Conservation (phyloP, 1,140 invertebrate species). For the Bombus fervidus region DNA sequence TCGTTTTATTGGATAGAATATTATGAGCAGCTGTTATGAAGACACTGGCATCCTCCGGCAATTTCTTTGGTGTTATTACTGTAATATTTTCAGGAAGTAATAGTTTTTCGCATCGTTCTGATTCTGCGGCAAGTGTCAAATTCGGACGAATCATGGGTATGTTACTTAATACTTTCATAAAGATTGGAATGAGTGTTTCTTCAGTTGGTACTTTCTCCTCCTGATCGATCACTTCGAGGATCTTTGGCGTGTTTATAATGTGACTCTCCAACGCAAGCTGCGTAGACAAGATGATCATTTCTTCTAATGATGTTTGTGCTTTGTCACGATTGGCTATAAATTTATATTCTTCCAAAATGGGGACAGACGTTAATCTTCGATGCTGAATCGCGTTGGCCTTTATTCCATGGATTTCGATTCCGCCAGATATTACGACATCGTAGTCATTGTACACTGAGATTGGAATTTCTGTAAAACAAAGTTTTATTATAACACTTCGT, state of each 20-base stretch:
- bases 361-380: constrained; percentile 85
- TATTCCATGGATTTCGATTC: constrained; percentile 92
- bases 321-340: constrained; percentile 85
- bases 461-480: constrained; percentile 73
- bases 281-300: constrained; percentile 84
- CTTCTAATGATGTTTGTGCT: constrained; percentile 70
- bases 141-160: constrained; percentile 86
- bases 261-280: constrained; percentile 92
- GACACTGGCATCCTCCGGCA: constrained; percentile 83
- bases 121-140: constrained; percentile 77
- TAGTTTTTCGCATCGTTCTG: constrained; percentile 78
- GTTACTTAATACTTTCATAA: constrained; percentile 84
- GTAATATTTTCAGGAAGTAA: constrained; percentile 82
- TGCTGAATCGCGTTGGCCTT: constrained; percentile 91
- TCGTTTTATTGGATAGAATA: constrained; percentile 64
- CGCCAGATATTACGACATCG: constrained; percentile 85
- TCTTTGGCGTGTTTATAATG: constrained; percentile 85
- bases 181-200: constrained; percentile 81
- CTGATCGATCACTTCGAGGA: constrained; percentile 86
- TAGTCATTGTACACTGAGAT: constrained; percentile 82
- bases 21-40: constrained; percentile 82
- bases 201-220: constrained; percentile 80
- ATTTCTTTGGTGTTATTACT: constrained; percentile 85
- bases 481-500: not conserved
- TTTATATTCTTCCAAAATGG: constrained; percentile 88